These are phyloP conservation scores for Fukomys damarensis DNA, from an alignment of 2,113 vertebrate genomes.

Conservation along the genomic window DNA sequence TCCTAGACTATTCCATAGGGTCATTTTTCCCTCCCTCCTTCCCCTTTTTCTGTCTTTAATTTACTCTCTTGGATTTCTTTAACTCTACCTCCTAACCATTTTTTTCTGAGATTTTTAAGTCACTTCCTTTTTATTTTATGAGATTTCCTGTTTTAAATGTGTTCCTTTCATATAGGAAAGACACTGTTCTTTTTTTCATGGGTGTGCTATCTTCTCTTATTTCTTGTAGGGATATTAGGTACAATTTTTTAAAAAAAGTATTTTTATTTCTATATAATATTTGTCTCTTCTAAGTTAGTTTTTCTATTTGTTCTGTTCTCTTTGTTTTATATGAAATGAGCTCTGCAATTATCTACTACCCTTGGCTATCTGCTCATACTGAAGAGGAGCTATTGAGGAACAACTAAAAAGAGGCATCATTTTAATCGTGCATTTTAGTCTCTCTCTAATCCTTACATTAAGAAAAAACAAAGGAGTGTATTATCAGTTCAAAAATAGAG, in stretches of 20 bases:
- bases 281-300: not conserved
- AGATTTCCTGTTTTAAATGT: not conserved
- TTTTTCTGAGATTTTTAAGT: conserved; percentile 37
- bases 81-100: not conserved
- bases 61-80: not conserved
- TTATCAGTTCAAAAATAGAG: not conserved
- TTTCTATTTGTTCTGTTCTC: not conserved
- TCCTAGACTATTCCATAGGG: not conserved
- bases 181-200: not conserved
- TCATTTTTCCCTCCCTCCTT: not conserved
- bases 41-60: not conserved
- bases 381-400: not conserved
- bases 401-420: conserved; percentile 59
- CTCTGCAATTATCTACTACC: not conserved
- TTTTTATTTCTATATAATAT: not conserved
- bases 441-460: not conserved
- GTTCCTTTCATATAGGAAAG: not conserved
- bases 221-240: not conserved
- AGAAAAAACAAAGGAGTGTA: not conserved
- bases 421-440: not conserved
- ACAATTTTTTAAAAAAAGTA: not conserved
- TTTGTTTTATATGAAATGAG: not conserved
- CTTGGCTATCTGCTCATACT: not conserved
- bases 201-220: not conserved
- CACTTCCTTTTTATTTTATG: not conserved